Evolutionary conservation across 2,888 invertebrate genomes (phyloP), one percentile per base, ranked within the genome.

Genomic region (Toxonevra muliebris): DNA sequence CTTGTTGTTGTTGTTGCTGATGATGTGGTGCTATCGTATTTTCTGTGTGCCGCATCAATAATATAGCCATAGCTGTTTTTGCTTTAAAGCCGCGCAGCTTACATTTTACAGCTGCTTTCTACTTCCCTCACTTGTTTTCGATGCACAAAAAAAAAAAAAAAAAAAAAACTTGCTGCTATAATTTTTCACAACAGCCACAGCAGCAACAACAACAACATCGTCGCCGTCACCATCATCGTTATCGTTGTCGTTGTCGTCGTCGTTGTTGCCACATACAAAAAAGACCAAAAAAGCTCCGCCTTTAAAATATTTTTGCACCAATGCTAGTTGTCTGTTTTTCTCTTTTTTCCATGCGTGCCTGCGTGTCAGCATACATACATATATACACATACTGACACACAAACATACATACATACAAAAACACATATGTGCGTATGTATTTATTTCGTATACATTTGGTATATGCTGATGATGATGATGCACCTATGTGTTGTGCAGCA

Each of bases 231-330:
- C 8, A 19, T 55, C 12, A 10, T 55, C 54, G 13, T 10, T 13
- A 60, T 10, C 40, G 20, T 40, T 17, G 30, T 8, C 59, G 20
- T n/a, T n/a, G n/a, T 30, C 45, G 42, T 2, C 40, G 2, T 13
- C 55, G 54, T 53, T 45, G 54, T 15, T 11, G 15, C 42, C 42
- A 65, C 58, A 65, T 59, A 65, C 76, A 78, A 82, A 81, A 80
- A 81, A 77, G 76, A 77, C 76, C 81, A 81, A 81, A 81, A 81
- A 82, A 82, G 83, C 81, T 81, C 81, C 81, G 81, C 81, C 81
- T 81, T 82, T 80, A 82, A 82, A 82, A 79, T 78, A 78, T 73
- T 74, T 76, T 79, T 80, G 80, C 79, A 79, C 80, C 81, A 81
- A 81, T 79, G 79, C 79, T 75, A 75, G 77, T 79, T 81, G 79